phyloP scores from a whole-genome alignment of 2,797 vertebrate genomes.

The Cossypha niveicapilla region DNA sequence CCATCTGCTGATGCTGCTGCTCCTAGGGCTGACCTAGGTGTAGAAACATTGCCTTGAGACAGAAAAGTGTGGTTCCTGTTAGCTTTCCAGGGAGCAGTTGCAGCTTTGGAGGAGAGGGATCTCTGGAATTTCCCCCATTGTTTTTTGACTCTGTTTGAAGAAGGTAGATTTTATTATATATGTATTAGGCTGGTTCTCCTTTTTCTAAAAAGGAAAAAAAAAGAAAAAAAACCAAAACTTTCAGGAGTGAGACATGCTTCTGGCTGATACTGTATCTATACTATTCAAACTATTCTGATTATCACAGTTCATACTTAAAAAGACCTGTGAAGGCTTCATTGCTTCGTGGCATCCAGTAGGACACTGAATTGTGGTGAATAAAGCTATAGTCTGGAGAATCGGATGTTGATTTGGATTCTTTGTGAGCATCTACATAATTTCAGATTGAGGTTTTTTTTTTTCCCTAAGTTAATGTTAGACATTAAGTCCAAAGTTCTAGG shows the following conservation, averaged over 20 bases:
- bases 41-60: not conserved
- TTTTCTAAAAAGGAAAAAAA: too few species aligned
- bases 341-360: not conserved
- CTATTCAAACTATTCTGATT: not conserved
- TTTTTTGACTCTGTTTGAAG: not conserved
- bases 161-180: not conserved
- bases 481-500: not conserved
- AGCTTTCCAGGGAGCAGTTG: not conserved
- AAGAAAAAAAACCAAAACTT: not conserved
- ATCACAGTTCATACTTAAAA: not conserved
- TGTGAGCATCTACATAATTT: not conserved
- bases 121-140: not conserved
- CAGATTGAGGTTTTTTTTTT: not conserved
- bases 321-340: not conserved
- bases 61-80: not conserved
- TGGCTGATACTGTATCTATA: not conserved
- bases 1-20: not conserved
- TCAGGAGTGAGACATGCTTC: not conserved
- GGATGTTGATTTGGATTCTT: not conserved
- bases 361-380: not conserved
- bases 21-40: accelerated
- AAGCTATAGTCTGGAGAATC: not conserved
- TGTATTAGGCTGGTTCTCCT: not conserved
- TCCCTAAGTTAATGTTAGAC: not conserved
- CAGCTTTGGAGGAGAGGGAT: not conserved